Evolutionary conservation across 2,888 invertebrate species (phyloP).

Genomic region (Agrilus cyanescens): DNA sequence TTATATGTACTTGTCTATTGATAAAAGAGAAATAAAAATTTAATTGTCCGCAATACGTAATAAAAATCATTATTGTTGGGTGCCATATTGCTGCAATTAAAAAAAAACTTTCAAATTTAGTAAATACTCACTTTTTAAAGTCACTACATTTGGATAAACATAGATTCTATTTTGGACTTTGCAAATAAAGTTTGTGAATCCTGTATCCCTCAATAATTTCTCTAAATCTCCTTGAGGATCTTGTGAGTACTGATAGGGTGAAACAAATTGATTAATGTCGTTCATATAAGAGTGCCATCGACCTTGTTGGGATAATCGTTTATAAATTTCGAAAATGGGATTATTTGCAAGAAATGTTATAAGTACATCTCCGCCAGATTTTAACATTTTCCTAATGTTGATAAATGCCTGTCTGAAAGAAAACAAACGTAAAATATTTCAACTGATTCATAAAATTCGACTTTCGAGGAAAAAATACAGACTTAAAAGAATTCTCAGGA

Average conservation of each 20-base stretch:
- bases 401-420: conserved; percentile 45
- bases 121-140: conserved; percentile 45
- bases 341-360: conserved; percentile 57
- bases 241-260: conserved; percentile 52
- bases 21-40: too few species aligned
- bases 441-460: too few species aligned
- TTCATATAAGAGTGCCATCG: conserved; percentile 53
- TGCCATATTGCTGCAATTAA: conserved; percentile 1
- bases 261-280: conserved; percentile 52
- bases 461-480: too few species aligned
- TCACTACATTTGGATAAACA: conserved; percentile 43
- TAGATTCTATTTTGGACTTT: conserved; percentile 44
- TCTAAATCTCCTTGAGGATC: conserved; percentile 46
- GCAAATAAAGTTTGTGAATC: conserved; percentile 50
- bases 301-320: conserved; percentile 42
- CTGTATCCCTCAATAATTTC: conserved; percentile 43
- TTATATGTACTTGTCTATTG: too few species aligned
- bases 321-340: conserved; percentile 57
- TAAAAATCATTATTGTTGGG: too few species aligned
- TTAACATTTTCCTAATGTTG: conserved; percentile 55
- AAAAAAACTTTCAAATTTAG: conserved; percentile 4
- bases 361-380: conserved; percentile 54
- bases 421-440: conserved; percentile 8
- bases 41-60: too few species aligned
- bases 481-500: too few species aligned